phyloP scores from a whole-genome alignment of 2,113 vertebrate species.

The Puffinus mauretanicus region DNA sequence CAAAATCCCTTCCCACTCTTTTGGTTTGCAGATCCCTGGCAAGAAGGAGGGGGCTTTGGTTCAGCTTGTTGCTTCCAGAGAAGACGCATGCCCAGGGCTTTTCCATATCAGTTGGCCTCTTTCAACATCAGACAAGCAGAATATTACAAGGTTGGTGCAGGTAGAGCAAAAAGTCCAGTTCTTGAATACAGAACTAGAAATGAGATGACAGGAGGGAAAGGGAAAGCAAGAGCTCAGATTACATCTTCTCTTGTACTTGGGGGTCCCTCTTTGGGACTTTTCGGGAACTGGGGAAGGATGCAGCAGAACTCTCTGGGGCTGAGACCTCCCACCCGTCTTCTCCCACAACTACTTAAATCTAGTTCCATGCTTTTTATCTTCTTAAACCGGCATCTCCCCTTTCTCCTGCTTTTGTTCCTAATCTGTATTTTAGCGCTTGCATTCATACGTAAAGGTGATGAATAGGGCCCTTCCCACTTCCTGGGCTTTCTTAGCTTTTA shows the following conservation, averaged over 20 bases:
- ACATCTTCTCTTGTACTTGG: background rate
- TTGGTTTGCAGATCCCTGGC: background rate
- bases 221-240: background rate
- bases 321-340: background rate
- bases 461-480: background rate
- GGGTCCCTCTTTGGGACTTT: background rate
- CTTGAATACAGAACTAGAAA: background rate
- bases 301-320: background rate
- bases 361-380: background rate
- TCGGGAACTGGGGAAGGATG: background rate
- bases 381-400: background rate
- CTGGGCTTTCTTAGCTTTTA: background rate
- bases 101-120: background rate
- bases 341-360: background rate
- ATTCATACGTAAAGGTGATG: background rate
- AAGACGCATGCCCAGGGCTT: background rate
- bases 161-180: background rate
- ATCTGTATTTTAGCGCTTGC: background rate
- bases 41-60: background rate
- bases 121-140: background rate
- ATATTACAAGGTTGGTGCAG: background rate
- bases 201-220: background rate
- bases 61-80: background rate
- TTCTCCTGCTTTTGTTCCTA: background rate
- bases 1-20: background rate